Evolutionary conservation across 2,113 vertebrate species (phyloP).

Genomic region (Carlito syrichta): DNA sequence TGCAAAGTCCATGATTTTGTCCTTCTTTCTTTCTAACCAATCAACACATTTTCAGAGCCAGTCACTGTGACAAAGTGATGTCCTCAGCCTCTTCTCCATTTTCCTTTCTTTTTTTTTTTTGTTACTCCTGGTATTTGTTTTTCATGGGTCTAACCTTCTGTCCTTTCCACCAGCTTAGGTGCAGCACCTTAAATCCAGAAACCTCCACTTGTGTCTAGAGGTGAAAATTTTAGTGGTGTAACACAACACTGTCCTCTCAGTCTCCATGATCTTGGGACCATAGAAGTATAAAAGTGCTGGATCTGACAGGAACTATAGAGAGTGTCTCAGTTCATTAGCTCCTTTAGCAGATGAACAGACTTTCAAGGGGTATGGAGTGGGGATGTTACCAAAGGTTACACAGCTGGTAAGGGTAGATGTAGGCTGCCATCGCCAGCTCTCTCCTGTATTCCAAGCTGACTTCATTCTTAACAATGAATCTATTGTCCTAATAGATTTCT

Average conservation of each 20-base stretch:
- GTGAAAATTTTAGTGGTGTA: neutral
- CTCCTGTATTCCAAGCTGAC: neutral
- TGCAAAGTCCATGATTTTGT: too few species aligned
- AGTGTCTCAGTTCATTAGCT: conserved; percentile 35
- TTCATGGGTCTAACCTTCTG: neutral
- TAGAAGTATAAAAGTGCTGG: neutral
- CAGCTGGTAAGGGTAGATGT: neutral
- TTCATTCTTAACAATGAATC: neutral
- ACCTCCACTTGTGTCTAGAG: neutral
- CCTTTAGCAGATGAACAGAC: conserved; percentile 21
- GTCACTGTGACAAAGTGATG: neutral
- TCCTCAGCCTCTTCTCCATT: neutral
- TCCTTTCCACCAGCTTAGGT: neutral
- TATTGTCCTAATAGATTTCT: neutral
- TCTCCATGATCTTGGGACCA: neutral
- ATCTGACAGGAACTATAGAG: neutral
- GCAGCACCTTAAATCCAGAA: neutral
- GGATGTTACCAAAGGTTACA: neutral
- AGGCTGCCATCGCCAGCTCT: neutral
- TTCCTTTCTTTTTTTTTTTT: neutral
- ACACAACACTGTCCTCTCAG: neutral
- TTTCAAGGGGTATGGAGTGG: neutral
- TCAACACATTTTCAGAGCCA: neutral
- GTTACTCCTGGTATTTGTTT: neutral
- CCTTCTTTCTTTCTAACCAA: neutral